Evolutionary conservation across 2,113 vertebrate species (phyloP).

Genomic region (Paralichthys olivaceus): DNA sequence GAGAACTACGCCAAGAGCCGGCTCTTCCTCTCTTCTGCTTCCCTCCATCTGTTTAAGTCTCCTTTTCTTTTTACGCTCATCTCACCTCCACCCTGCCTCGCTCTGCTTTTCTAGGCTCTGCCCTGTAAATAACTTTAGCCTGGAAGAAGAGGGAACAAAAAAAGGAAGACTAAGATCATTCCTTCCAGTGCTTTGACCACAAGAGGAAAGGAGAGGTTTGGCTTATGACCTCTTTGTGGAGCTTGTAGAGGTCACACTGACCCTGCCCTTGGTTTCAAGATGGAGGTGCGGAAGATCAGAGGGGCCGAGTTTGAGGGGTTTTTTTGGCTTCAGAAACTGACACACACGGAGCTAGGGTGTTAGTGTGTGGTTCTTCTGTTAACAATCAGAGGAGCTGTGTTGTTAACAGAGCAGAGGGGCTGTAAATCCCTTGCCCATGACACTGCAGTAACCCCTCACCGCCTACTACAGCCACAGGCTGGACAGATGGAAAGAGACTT

Average conservation of each 20-base stretch:
- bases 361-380: slow-evolving; percentile 38
- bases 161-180: slow-evolving; percentile 53
- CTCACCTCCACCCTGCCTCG: slow-evolving; percentile 30
- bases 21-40: slow-evolving; percentile 44
- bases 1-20: slow-evolving; percentile 56
- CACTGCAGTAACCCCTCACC: slow-evolving; percentile 42
- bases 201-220: slow-evolving; percentile 62
- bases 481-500: slow-evolving; percentile 42
- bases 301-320: slow-evolving; percentile 8
- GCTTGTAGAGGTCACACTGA: slow-evolving; percentile 35
- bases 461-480: slow-evolving; percentile 18
- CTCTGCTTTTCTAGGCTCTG: slow-evolving; percentile 33
- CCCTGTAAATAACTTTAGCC: slow-evolving; percentile 67
- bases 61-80: slow-evolving; percentile 48
- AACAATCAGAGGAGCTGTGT: slow-evolving; percentile 52
- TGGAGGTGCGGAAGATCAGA: slow-evolving; percentile 27
- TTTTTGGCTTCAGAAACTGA: slow-evolving; percentile 21
- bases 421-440: slow-evolving; percentile 37
- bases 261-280: slow-evolving; percentile 42
- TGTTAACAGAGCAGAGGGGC: slow-evolving; percentile 58
- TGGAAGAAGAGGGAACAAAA: slow-evolving; percentile 23
- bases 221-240: slow-evolving; percentile 54
- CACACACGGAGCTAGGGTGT: slow-evolving; percentile 21
- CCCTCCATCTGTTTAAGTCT: slow-evolving; percentile 66
- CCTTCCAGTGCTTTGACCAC: slow-evolving; percentile 55